Percentiles rank a stretch among this genome's conserved stretches.
Conservation (phyloP, 30 jellyfish, hydroid and myxozoan genomes). For the Chrysaora quinquecirrha region DNA sequence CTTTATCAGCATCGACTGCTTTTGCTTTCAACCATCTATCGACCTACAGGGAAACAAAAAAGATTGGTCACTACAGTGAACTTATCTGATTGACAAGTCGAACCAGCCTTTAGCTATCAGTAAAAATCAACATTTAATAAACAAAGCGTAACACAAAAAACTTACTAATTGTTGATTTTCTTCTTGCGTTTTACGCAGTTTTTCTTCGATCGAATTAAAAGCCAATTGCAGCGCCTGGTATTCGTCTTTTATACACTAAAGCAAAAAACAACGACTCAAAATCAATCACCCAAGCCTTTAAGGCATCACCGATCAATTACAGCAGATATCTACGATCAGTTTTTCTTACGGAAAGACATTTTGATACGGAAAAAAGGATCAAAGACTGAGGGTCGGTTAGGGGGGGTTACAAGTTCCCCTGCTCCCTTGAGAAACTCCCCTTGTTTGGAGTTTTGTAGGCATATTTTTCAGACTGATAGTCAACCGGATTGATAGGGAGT, state of each 20-base stretch:
- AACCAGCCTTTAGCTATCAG: too few relatives aligned
- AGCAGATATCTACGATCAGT: too few relatives aligned
- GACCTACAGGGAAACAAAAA: conserved; percentile 56
- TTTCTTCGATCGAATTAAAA: conserved; percentile 78
- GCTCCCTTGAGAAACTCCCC: too few relatives aligned
- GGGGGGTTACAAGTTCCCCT: too few relatives aligned
- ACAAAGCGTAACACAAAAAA: too few relatives aligned
- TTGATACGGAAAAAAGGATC: too few relatives aligned
- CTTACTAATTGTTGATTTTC: conserved; percentile 85
- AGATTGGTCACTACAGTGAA: background rate
- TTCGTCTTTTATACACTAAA: conserved; percentile 86
- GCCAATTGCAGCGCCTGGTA: conserved; percentile 88
- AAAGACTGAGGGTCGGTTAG: too few relatives aligned
- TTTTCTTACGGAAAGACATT: too few relatives aligned
- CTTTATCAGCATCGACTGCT: conserved; percentile 91
- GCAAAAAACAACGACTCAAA: background rate
- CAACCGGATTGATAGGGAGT: too few relatives aligned
- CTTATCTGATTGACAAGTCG: background rate
- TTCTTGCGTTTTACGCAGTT: conserved; percentile 69
- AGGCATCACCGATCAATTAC: background rate
- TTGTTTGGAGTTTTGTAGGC: too few relatives aligned
- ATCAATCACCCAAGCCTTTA: background rate
- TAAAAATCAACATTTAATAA: too few relatives aligned
- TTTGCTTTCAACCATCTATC: conserved; percentile 89
- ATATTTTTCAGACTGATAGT: too few relatives aligned